A percentile compares a stretch with the other conserved stretches of the same genome.
These are phyloP conservation scores for Drosophila mercatorum DNA, from an alignment of 2,888 invertebrate species.

Conservation along the genomic window DNA sequence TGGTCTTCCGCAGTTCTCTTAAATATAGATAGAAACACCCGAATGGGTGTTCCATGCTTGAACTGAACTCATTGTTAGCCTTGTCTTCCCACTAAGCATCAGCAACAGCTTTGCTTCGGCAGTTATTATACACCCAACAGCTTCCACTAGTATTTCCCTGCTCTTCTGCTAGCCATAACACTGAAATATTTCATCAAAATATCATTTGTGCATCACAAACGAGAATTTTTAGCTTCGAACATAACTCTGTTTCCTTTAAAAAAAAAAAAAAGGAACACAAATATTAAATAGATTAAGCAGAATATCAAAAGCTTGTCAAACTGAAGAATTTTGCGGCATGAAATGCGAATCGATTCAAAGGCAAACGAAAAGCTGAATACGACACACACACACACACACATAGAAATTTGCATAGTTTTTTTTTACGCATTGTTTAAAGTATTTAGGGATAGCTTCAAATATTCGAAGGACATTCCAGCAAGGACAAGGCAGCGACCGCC, in stretches of 20 bases:
- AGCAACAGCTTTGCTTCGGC: too few relatives aligned
- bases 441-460: conserved; percentile 20
- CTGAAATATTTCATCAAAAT: not conserved
- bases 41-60: too few relatives aligned
- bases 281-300: not conserved
- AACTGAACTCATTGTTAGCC: too few relatives aligned
- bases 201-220: not conserved
- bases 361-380: conserved; percentile 4
- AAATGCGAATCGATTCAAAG: conserved; percentile 9
- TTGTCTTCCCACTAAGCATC: too few relatives aligned
- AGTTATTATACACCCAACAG: too few relatives aligned
- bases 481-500: conserved; percentile 7
- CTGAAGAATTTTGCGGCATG: conserved; percentile 2
- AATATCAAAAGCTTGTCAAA: not conserved
- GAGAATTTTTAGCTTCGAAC: not conserved
- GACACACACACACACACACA: not conserved
- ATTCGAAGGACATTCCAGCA: conserved; percentile 12
- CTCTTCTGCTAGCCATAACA: too few relatives aligned
- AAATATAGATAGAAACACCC: too few relatives aligned
- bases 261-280: not conserved
- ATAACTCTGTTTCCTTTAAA: not conserved
- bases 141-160: too few relatives aligned
- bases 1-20: too few relatives aligned
- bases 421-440: conserved; percentile 33
- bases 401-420: conserved; percentile 25